A percentile compares a stretch with the other conserved stretches of the same genome.
Evolutionary conservation across 2,113 vertebrate species (phyloP).

Genomic region (Odontesthes bonariensis): DNA sequence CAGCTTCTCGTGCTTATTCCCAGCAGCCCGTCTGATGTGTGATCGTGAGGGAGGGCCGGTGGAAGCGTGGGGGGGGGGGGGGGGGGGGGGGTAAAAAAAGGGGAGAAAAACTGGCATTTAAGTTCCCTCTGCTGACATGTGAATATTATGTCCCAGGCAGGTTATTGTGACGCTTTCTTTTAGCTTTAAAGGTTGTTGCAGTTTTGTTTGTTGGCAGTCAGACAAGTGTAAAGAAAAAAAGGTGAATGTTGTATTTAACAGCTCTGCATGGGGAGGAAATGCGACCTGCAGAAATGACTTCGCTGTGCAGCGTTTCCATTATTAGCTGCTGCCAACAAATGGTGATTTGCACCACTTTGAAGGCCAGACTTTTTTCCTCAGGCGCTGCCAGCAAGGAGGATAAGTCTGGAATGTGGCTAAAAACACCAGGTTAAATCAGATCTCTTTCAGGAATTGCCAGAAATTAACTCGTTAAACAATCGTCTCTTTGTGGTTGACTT

Average conservation of each 20-base stretch:
- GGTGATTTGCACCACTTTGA: neutral
- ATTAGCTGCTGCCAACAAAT: constrained; percentile 9
- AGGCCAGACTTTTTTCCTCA: neutral
- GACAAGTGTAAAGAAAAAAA: too few relatives aligned
- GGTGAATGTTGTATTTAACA: neutral
- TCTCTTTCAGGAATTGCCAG: neutral
- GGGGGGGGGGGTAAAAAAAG: too few relatives aligned
- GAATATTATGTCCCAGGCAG: too few relatives aligned
- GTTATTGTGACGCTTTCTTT: too few relatives aligned
- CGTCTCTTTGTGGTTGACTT: neutral
- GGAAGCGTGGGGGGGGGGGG: neutral
- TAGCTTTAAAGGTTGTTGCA: too few relatives aligned
- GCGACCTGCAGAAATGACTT: neutral
- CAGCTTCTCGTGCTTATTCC: constrained; percentile 8
- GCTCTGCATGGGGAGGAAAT: neutral
- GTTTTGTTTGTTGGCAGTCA: too few relatives aligned
- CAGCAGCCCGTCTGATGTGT: neutral
- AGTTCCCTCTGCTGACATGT: too few relatives aligned
- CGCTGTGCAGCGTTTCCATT: neutral
- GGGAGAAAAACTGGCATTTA: too few relatives aligned
- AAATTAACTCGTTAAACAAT: neutral
- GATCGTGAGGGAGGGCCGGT: neutral
- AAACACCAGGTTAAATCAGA: neutral
- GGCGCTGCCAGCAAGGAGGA: constrained; percentile 5
- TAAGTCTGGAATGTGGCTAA: neutral